phyloP scores from a whole-genome alignment of 2,113 vertebrate species.

The Ursus arctos region DNA sequence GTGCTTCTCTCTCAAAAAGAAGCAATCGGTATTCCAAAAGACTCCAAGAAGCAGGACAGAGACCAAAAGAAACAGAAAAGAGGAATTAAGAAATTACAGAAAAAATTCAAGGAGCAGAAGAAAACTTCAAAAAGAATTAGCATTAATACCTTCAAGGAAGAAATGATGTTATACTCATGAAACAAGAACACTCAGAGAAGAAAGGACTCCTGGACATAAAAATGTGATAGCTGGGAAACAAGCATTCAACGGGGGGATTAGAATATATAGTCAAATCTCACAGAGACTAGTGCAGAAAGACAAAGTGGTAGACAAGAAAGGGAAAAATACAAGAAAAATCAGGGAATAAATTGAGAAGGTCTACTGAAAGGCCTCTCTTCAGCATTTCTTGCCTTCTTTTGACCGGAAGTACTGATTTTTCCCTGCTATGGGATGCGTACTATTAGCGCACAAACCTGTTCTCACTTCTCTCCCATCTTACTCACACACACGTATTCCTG shows the following conservation, averaged over 20 bases:
- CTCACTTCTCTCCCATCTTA: background rate
- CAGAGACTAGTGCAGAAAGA: background rate
- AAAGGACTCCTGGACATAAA: background rate
- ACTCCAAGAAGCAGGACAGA: background rate
- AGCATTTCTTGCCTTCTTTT: background rate
- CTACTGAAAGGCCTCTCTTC: background rate
- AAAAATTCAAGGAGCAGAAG: background rate
- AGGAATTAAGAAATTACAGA: conserved; percentile 5
- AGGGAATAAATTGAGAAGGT: background rate
- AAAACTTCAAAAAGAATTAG: conserved; percentile 35
- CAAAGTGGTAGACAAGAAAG: background rate
- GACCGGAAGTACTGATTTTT: background rate
- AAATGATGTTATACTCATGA: background rate
- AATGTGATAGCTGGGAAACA: background rate
- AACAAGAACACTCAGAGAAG: background rate
- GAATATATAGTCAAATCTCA: conserved; percentile 14
- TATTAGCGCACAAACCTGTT: background rate
- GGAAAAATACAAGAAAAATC: background rate
- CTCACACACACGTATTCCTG: background rate
- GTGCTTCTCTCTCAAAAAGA: conserved; percentile 21
- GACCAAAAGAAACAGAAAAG: background rate
- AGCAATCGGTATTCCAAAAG: background rate
- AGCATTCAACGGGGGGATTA: background rate
- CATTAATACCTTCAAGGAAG: conserved; percentile 3
- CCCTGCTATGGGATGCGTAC: background rate